A percentile compares a stretch with the other conserved stretches of the same genome.
phyloP scores from a whole-genome alignment of 23 tunicate species.

The Trididemnum clinides region DNA sequence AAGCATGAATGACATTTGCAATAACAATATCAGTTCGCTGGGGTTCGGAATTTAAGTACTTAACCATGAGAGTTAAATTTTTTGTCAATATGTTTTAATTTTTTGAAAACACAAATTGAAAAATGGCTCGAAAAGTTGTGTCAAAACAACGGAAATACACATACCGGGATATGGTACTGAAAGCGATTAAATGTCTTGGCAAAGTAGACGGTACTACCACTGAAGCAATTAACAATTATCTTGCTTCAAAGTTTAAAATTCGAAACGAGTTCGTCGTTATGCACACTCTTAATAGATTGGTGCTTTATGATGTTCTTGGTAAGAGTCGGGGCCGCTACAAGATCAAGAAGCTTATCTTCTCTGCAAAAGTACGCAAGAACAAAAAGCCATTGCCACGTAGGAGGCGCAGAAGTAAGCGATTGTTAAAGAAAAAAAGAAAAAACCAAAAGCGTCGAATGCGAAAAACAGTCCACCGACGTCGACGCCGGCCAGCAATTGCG shows the following conservation, averaged over 20 bases:
- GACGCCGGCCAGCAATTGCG: too few species aligned
- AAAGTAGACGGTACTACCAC: neutral
- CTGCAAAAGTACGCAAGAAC: neutral
- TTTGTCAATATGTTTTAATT: too few species aligned
- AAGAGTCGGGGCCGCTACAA: neutral
- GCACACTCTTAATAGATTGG: neutral
- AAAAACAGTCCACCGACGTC: too few species aligned
- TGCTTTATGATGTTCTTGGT: neutral
- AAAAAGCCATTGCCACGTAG: too few species aligned
- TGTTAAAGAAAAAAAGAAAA: too few species aligned
- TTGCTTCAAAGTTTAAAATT: neutral
- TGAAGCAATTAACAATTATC: neutral
- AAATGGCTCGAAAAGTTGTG: conserved; percentile 12
- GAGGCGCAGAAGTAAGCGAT: too few species aligned
- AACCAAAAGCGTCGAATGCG: too few species aligned
- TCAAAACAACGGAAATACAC: conserved; percentile 37
- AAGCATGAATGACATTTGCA: too few species aligned
- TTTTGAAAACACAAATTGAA: neutral
- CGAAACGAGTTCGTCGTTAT: neutral
- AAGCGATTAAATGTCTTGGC: neutral
- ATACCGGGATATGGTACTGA: conserved; percentile 35
- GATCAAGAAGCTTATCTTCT: neutral
- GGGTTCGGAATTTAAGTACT: neutral
- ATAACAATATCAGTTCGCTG: too few species aligned
- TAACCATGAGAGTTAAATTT: too few species aligned